These are phyloP conservation scores for Notarius quadriscutis DNA, from an alignment of 2,113 vertebrate species.

Conservation along the genomic window DNA sequence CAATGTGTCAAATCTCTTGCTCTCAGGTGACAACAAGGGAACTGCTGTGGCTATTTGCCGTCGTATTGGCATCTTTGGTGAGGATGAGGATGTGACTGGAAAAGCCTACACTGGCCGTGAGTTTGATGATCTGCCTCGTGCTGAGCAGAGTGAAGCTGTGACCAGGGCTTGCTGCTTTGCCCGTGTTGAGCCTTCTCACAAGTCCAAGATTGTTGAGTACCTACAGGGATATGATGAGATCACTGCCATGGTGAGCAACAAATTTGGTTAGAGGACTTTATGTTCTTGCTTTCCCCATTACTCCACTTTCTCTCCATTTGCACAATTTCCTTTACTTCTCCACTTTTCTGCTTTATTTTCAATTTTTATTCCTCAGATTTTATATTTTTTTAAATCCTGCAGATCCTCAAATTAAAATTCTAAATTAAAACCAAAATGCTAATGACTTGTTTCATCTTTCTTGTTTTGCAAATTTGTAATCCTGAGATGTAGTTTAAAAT, in stretches of 20 bases:
- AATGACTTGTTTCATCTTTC: too few species aligned
- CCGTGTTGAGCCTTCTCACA: constrained; percentile 92
- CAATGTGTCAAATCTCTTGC: background rate
- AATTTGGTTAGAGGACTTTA: background rate
- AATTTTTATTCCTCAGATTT: background rate
- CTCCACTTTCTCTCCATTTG: background rate
- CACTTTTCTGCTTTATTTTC: background rate
- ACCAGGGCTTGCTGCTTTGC: constrained; percentile 86
- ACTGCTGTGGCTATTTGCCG: constrained; percentile 80
- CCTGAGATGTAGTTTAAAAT: background rate
- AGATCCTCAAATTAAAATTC: background rate
- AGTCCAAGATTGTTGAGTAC: constrained; percentile 94
- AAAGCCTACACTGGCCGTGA: constrained; percentile 77
- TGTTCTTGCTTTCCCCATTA: background rate
- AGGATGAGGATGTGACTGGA: constrained; percentile 71
- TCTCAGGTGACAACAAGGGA: constrained; percentile 82
- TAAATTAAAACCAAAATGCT: too few species aligned
- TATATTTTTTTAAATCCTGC: background rate
- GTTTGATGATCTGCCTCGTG: constrained; percentile 70
- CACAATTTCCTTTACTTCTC: background rate
- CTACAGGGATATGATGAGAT: constrained; percentile 88
- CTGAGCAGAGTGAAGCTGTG: constrained; percentile 69
- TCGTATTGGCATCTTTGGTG: constrained; percentile 71
- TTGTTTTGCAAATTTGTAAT: too few species aligned
- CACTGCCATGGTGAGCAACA: constrained; percentile 85